Conservation (phyloP, 2,113 vertebrate genomes). For the Chionis minor region DNA sequence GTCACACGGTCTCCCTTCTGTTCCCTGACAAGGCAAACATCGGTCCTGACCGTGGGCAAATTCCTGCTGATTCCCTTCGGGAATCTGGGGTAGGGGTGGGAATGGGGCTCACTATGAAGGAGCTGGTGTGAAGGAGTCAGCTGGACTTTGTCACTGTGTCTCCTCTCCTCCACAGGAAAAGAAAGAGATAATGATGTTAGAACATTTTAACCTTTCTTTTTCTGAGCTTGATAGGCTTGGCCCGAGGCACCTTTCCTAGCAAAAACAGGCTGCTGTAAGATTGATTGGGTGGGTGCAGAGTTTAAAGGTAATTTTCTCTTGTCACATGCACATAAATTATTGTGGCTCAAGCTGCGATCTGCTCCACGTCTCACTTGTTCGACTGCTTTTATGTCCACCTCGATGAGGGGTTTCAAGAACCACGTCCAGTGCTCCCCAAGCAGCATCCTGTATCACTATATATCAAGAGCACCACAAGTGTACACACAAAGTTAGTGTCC, state of each 20-base stretch:
- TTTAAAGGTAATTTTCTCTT: conserved; percentile 69
- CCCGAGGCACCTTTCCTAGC: conserved; percentile 51
- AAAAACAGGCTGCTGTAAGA: conserved; percentile 65
- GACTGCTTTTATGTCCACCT: neutral
- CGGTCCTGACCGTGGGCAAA: neutral
- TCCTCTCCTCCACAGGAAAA: conserved; percentile 11
- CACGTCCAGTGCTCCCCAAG: neutral
- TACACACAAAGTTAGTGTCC: neutral
- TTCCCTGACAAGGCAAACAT: neutral
- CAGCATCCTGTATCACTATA: neutral
- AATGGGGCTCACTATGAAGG: neutral
- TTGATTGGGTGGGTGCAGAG: conserved; percentile 52
- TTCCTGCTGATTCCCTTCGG: neutral
- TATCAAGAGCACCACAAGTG: neutral
- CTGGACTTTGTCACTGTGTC: conserved; percentile 6
- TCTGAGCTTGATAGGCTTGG: conserved; percentile 56
- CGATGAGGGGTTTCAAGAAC: neutral
- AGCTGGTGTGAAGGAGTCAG: neutral
- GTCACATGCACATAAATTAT: conserved; percentile 69
- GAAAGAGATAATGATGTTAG: conserved; percentile 56
- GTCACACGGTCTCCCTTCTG: neutral
- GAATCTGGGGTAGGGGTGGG: neutral
- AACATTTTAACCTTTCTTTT: conserved; percentile 70
- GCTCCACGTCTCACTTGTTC: conserved; percentile 19
- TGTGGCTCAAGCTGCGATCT: conserved; percentile 38